These are phyloP conservation scores for Trichonephila clavipes DNA, from an alignment of 1,140 invertebrate species.

Conservation along the genomic window DNA sequence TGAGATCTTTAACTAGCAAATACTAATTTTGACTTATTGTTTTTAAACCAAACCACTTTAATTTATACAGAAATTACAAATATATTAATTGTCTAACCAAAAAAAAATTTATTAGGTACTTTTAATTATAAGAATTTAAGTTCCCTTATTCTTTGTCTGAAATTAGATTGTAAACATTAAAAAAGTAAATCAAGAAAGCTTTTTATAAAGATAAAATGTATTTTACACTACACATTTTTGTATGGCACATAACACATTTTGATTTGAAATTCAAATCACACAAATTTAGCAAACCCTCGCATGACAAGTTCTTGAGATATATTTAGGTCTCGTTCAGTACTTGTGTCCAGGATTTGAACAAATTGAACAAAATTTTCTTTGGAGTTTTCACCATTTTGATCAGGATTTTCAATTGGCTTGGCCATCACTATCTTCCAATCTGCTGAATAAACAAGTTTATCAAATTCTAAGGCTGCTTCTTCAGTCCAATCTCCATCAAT, in stretches of 20 bases:
- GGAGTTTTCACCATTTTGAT: slow-evolving; percentile 69
- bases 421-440: slow-evolving; percentile 87
- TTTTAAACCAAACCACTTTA: too few relatives aligned
- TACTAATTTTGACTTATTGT: too few relatives aligned
- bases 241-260: background rate
- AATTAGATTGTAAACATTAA: too few relatives aligned
- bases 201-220: too few relatives aligned
- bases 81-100: too few relatives aligned
- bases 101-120: too few relatives aligned
- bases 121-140: too few relatives aligned
- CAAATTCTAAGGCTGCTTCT: slow-evolving; percentile 86
- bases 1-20: too few relatives aligned
- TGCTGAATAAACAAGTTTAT: slow-evolving; percentile 85
- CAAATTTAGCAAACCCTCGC: slow-evolving; percentile 77
- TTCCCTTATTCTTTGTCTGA: too few relatives aligned
- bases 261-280: background rate
- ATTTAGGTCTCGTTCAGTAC: slow-evolving; percentile 78
- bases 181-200: too few relatives aligned
- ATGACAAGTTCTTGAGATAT: slow-evolving; percentile 79
- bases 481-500: slow-evolving; percentile 83
- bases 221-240: too few relatives aligned
- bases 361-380: slow-evolving; percentile 77
- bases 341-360: slow-evolving; percentile 80
- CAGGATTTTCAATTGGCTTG: slow-evolving; percentile 85
- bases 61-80: too few relatives aligned